Evolutionary conservation across 2,888 invertebrate species (phyloP), one percentile per base, ranked within the genome.

Genomic region (Lithophane socia): DNA sequence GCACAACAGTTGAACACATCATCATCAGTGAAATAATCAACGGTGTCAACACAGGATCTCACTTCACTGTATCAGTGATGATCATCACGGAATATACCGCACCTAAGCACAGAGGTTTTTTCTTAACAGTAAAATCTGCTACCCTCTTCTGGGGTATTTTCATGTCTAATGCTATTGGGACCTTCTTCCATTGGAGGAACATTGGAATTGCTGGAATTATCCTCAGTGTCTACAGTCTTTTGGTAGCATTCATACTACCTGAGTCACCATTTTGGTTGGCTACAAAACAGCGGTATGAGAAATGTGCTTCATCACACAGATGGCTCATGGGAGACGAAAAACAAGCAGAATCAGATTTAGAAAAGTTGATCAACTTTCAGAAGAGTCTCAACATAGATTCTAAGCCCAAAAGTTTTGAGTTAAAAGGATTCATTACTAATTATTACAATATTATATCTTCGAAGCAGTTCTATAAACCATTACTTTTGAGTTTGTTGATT

Each of bases 191-290:
- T 72, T 92, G 91, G 91, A 91, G 81, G 12, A 85, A 86, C 2
- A 92, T 92, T 24, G 87, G 84, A 1, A n/a, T 91, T 29, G 52
- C 88, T n/a, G 88, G 89, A 0, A 77, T 92, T 1, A 0, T 85
- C 0, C 83, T 85, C 21, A 75, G 81, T 47, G 7, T 80, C 8
- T 91, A 90, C 49, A 77, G 79, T 1, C 21, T 91, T 13, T 24
- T 76, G 5, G 78, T 87, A 1, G 72, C 88, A 3, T 64, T 87
- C 1, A 65, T 90, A 10, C 82, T 89, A 84, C 92, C 92, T 0
- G 92, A 92, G 69, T 92, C 92, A 1, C 92, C 92, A 18, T 86
- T 86, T 65, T 90, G 90, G 90, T 49, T 90, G n/a, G 88, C 87
- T 10, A 77, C 71, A 0, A 82, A 77, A 54, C 63, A 74, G 16